Percentiles rank a stretch among this genome's conserved stretches.
Evolutionary conservation across 2,888 invertebrate species (phyloP).

Genomic region (Ametastegia equiseti): DNA sequence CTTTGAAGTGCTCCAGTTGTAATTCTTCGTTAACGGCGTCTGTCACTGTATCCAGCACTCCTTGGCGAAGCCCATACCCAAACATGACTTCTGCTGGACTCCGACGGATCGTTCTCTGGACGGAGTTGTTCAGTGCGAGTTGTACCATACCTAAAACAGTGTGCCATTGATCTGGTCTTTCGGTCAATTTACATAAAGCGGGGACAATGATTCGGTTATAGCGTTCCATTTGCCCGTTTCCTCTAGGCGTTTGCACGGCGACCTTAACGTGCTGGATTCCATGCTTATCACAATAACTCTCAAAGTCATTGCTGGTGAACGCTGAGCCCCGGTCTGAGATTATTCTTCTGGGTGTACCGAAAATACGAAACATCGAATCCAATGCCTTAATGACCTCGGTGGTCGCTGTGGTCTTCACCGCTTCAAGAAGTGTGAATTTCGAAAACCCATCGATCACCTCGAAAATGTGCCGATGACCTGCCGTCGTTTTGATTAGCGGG

Average conservation of each 20-base stretch:
- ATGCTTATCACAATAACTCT: slow-evolving; percentile 41
- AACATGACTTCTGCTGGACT: slow-evolving; percentile 9
- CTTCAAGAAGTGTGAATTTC: slow-evolving; percentile 38
- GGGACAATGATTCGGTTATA: background rate
- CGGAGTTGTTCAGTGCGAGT: background rate
- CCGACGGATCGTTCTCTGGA: background rate
- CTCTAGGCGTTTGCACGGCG: background rate
- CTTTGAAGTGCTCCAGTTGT: background rate
- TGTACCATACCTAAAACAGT: background rate
- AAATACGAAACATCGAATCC: background rate
- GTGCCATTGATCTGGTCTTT: background rate
- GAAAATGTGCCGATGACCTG: slow-evolving; percentile 45
- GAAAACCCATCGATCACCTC: slow-evolving; percentile 48
- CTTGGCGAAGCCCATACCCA: background rate
- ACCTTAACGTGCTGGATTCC: slow-evolving; percentile 54
- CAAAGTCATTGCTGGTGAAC: slow-evolving; percentile 49
- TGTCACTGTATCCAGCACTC: background rate
- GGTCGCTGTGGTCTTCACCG: slow-evolving; percentile 48
- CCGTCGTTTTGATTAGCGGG: slow-evolving; percentile 50
- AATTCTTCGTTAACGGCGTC: background rate
- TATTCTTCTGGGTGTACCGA: slow-evolving; percentile 1
- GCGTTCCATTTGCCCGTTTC: background rate
- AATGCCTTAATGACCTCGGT: slow-evolving; percentile 44
- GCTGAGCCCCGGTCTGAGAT: slow-evolving; percentile 50
- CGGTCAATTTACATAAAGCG: background rate